Percentiles rank a stretch among this genome's conserved stretches.
Conservation (phyloP, 1,140 invertebrate species). For the Eriosoma lanigerum region DNA sequence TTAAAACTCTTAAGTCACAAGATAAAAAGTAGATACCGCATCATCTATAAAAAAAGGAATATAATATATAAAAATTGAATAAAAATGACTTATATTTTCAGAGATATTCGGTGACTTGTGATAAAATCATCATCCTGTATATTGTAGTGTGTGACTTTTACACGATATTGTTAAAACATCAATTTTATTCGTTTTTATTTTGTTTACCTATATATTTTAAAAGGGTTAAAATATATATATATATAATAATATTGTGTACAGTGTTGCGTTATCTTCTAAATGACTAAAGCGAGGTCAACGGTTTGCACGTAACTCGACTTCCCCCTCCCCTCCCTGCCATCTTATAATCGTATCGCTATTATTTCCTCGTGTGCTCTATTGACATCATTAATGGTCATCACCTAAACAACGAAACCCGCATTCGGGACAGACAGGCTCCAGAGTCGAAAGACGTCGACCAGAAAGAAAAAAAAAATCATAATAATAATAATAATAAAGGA, state of each 20-base stretch:
- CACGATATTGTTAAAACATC: neutral
- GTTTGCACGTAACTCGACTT: slow-evolving; percentile 8
- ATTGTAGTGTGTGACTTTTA: too few relatives aligned
- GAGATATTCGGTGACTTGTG: too few relatives aligned
- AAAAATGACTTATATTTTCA: too few relatives aligned
- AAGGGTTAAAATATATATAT: too few relatives aligned
- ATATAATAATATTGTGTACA: too few relatives aligned
- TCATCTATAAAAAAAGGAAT: too few relatives aligned
- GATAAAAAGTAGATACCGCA: too few relatives aligned
- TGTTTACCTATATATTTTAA: neutral
- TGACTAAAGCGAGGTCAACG: neutral
- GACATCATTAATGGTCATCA: slow-evolving; percentile 38
- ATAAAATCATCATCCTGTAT: too few relatives aligned
- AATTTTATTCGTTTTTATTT: neutral
- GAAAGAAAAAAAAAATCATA: neutral
- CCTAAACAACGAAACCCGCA: neutral
- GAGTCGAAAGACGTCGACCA: neutral
- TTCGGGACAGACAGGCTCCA: slow-evolving; percentile 37
- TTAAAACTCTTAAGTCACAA: too few relatives aligned
- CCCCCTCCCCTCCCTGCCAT: neutral
- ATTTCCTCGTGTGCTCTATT: slow-evolving; percentile 10
- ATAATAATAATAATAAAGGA: neutral
- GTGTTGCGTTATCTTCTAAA: neutral
- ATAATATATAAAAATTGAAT: too few relatives aligned
- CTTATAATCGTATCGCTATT: neutral